A percentile compares a stretch with the other conserved stretches of the same genome.
Conservation (phyloP, 2,113 vertebrate species). For the Collichthys lucidus region DNA sequence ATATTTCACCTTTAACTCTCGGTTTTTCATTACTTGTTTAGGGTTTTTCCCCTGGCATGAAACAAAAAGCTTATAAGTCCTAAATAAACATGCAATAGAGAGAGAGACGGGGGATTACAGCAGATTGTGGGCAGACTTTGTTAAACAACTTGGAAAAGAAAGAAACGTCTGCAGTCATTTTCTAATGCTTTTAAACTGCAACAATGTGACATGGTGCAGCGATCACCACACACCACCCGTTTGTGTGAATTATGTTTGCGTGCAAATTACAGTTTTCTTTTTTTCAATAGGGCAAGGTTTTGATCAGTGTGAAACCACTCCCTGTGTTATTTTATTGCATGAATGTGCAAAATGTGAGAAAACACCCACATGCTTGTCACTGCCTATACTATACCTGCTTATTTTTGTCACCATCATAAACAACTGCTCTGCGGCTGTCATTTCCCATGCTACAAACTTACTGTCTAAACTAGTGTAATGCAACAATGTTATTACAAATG, state of each 20-base stretch:
- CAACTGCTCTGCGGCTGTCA: conserved; percentile 48
- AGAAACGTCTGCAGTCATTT: not conserved
- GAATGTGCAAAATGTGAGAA: conserved; percentile 66
- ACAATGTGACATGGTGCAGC: not conserved
- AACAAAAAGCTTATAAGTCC: conserved; percentile 5
- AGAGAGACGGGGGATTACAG: not conserved
- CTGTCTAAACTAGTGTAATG: conserved; percentile 38
- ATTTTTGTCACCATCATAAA: conserved; percentile 43
- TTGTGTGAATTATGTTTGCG: not conserved
- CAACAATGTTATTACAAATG: conserved; percentile 53
- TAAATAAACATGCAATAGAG: not conserved
- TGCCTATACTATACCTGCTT: conserved; percentile 36
- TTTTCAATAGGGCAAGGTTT: conserved; percentile 18
- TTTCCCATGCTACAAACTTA: conserved; percentile 31
- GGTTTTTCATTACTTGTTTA: conserved; percentile 41
- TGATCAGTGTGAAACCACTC: conserved; percentile 51
- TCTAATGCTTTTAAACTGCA: not conserved
- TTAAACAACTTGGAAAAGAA: not conserved
- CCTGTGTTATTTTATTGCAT: conserved; percentile 49
- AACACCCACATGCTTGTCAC: conserved; percentile 61
- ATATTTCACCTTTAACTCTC: conserved; percentile 50
- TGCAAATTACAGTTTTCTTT: conserved; percentile 5
- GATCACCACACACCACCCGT: not conserved
- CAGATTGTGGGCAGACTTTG: not conserved
- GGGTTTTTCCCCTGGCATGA: conserved; percentile 36